These are phyloP conservation scores for Coenonympha glycerion DNA, from an alignment of 2,888 invertebrate species.

Conservation along the genomic window DNA sequence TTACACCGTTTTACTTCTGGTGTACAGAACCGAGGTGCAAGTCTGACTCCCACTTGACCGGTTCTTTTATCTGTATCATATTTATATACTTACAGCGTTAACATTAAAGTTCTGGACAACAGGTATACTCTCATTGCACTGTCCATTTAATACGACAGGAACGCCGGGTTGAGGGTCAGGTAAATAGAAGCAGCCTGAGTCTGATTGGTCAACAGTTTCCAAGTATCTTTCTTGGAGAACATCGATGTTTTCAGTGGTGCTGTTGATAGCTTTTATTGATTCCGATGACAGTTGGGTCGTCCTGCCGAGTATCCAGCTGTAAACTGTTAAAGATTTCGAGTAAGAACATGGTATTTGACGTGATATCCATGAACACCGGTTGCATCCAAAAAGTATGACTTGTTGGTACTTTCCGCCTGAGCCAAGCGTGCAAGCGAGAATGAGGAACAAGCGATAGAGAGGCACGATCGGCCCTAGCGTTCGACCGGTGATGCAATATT, in stretches of 20 bases:
- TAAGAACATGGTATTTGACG: not conserved
- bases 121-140: conserved; percentile 43
- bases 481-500: too few species aligned
- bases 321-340: conserved; percentile 37
- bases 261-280: conserved; percentile 36
- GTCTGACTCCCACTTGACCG: too few species aligned
- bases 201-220: conserved; percentile 41
- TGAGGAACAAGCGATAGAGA: too few species aligned
- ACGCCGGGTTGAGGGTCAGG: conserved; percentile 42
- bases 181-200: conserved; percentile 49
- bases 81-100: conserved; percentile 34
- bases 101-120: conserved; percentile 44
- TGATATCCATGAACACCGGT: too few species aligned
- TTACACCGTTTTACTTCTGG: too few species aligned
- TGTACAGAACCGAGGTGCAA: too few species aligned
- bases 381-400: too few species aligned
- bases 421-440: too few species aligned
- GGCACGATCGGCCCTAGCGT: too few species aligned
- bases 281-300: conserved; percentile 34
- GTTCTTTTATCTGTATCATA: too few species aligned
- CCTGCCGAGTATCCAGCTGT: conserved; percentile 60
- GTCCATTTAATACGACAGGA: conserved; percentile 46
- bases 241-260: conserved; percentile 33
- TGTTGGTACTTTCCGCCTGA: too few species aligned
- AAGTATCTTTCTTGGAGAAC: conserved; percentile 46